These are phyloP conservation scores for Tupaia chinensis DNA, from an alignment of 2,113 vertebrate genomes.

Conservation along the genomic window DNA sequence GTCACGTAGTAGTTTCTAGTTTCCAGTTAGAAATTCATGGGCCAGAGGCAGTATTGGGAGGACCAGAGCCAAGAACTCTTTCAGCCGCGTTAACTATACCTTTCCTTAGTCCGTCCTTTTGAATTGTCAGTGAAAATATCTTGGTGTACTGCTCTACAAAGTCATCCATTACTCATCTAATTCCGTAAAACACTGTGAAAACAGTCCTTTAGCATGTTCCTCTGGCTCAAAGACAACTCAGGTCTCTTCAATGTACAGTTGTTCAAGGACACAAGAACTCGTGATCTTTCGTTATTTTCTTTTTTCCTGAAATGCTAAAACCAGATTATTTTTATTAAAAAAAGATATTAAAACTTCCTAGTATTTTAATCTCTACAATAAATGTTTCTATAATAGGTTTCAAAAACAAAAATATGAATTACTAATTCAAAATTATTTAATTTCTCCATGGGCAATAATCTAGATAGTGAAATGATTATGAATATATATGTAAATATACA, in stretches of 20 bases:
- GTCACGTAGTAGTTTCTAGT: background rate
- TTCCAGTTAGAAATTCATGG: background rate
- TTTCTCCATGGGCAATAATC: background rate
- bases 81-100: background rate
- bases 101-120: background rate
- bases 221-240: background rate
- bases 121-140: constrained; percentile 21
- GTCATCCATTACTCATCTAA: background rate
- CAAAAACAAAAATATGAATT: constrained; percentile 25
- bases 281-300: background rate
- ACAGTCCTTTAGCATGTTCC: background rate
- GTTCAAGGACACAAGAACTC: background rate
- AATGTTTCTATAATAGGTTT: background rate
- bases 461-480: background rate
- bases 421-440: background rate
- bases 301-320: background rate
- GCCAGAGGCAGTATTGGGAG: background rate
- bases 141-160: background rate
- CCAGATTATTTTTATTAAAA: background rate
- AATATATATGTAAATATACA: constrained; percentile 15
- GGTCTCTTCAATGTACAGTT: background rate
- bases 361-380: background rate
- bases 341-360: background rate
- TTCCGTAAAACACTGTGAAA: background rate
- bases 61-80: background rate